Evolutionary conservation across 2,113 vertebrate species (phyloP).

Genomic region (Eptesicus fuscus): DNA sequence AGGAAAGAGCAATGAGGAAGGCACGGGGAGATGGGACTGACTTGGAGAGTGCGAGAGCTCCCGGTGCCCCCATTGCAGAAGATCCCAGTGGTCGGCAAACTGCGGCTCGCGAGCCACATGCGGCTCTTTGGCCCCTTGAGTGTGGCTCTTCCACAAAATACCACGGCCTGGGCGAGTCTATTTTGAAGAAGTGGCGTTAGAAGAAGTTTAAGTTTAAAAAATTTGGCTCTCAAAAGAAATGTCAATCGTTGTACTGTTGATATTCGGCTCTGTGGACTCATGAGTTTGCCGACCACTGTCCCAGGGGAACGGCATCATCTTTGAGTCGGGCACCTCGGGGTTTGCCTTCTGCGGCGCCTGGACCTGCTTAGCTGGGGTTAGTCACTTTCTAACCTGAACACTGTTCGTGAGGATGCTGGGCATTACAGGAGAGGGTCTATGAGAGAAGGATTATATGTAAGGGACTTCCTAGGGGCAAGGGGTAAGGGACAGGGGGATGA

Average conservation of each 20-base stretch:
- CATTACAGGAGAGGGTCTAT: not conserved
- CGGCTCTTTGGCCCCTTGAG: too few relatives aligned
- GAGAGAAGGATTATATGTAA: not conserved
- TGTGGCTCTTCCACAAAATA: too few relatives aligned
- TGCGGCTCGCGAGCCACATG: too few relatives aligned
- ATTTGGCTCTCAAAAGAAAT: too few relatives aligned
- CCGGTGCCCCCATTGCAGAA: accelerated
- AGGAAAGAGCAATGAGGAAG: not conserved
- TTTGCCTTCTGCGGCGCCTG: not conserved
- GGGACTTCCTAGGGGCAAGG: not conserved
- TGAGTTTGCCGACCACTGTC: too few relatives aligned
- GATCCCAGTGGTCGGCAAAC: too few relatives aligned
- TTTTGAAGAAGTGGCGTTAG: too few relatives aligned
- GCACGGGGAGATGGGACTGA: not conserved
- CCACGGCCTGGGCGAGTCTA: too few relatives aligned
- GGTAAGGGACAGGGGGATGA: not conserved
- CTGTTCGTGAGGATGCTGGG: not conserved
- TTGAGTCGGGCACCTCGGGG: not conserved
- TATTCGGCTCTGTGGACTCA: too few relatives aligned
- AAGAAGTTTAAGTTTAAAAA: too few relatives aligned
- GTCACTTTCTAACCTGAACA: not conserved
- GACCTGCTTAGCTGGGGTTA: not conserved
- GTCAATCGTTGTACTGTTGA: too few relatives aligned
- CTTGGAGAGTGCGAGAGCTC: not conserved
- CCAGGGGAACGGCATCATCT: too few relatives aligned